These are phyloP conservation scores for Drosophila sordidula DNA, from an alignment of 2,888 invertebrate species.

Conservation along the genomic window DNA sequence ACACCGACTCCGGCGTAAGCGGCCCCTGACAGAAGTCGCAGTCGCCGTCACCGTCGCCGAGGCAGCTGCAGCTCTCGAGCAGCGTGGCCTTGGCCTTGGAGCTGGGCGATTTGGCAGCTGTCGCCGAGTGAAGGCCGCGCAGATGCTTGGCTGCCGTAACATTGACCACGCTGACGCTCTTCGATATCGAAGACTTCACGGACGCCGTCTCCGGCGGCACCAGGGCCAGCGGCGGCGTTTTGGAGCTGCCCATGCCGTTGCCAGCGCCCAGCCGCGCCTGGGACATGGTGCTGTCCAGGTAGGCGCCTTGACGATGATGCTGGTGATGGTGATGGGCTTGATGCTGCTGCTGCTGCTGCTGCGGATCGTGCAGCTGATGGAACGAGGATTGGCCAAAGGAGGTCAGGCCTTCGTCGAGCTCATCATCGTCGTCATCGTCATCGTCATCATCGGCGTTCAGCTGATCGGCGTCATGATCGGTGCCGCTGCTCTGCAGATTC, in stretches of 20 bases:
- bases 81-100: slow-evolving; percentile 19
- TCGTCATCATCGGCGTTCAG: slow-evolving; percentile 30
- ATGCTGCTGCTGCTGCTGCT: slow-evolving; percentile 21
- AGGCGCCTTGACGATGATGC: slow-evolving; percentile 19
- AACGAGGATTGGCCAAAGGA: slow-evolving; percentile 14
- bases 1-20: slow-evolving; percentile 47
- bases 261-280: slow-evolving; percentile 43
- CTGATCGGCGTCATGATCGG: slow-evolving; percentile 63
- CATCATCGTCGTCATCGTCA: slow-evolving; percentile 17
- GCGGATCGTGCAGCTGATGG: slow-evolving; percentile 22
- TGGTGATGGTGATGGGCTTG: slow-evolving; percentile 29
- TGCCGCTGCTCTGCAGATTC: slow-evolving; percentile 83
- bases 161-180: slow-evolving; percentile 85
- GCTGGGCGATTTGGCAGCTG: slow-evolving; percentile 47
- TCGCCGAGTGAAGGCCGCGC: slow-evolving; percentile 53
- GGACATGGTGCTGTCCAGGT: slow-evolving; percentile 42
- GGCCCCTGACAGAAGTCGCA: slow-evolving; percentile 62
- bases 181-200: slow-evolving; percentile 84
- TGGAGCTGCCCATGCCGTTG: slow-evolving; percentile 60
- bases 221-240: slow-evolving; percentile 83
- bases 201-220: slow-evolving; percentile 84
- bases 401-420: slow-evolving; percentile 34
- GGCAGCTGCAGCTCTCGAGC: slow-evolving; percentile 44
- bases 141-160: slow-evolving; percentile 81
- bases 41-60: slow-evolving; percentile 49